A percentile compares a stretch with the other conserved stretches of the same genome.
Evolutionary conservation across 35 echinoderm and acorn worm genomes (phyloP).

Genomic region (Amphiura filiformis): DNA sequence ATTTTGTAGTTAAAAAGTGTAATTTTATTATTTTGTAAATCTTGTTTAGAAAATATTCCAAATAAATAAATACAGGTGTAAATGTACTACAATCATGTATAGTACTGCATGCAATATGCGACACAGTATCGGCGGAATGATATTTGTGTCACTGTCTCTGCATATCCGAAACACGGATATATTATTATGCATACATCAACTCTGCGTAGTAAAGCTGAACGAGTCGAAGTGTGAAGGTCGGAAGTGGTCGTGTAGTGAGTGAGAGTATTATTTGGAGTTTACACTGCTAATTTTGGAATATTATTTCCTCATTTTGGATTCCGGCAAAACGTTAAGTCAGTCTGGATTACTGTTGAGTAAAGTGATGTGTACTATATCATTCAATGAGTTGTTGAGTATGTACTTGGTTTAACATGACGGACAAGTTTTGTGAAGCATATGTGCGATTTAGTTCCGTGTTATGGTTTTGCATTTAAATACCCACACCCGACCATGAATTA

Average conservation of each 20-base stretch:
- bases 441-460: not conserved
- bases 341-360: not conserved
- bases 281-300: not conserved
- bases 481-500: too few species aligned
- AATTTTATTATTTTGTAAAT: too few species aligned
- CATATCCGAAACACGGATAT: not conserved
- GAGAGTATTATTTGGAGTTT: not conserved
- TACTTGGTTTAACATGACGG: not conserved
- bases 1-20: too few species aligned
- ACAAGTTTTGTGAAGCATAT: not conserved
- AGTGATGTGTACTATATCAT: too few species aligned
- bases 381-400: too few species aligned
- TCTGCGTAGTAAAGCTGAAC: not conserved
- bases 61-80: too few species aligned
- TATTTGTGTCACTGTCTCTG: not conserved
- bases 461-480: not conserved
- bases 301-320: not conserved
- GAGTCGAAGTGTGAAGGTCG: not conserved
- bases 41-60: too few species aligned
- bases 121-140: slow-evolving; percentile 4
- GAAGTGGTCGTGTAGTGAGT: not conserved
- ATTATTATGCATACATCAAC: not conserved
- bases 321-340: not conserved
- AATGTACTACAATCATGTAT: too few species aligned
- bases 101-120: too few species aligned